Conservation (phyloP, 2,888 invertebrate genomes). For the Parnassius smintheus region DNA sequence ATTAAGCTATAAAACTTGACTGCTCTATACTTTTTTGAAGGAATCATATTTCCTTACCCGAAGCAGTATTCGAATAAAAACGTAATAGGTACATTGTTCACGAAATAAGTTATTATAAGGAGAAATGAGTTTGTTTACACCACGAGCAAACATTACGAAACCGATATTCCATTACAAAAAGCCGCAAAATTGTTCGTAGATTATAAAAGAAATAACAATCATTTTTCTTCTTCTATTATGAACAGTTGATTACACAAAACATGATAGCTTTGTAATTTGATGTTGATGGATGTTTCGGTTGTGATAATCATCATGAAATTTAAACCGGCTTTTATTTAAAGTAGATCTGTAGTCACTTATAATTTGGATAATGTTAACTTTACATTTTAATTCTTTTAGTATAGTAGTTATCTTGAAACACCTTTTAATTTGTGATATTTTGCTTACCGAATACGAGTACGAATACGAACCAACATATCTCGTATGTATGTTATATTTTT, state of each 20-base stretch:
- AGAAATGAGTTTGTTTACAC: slow-evolving; percentile 5
- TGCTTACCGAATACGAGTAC: too few relatives aligned
- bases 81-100: too few relatives aligned
- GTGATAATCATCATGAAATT: slow-evolving; percentile 23
- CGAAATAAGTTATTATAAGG: too few relatives aligned
- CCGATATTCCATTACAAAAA: slow-evolving; percentile 9
- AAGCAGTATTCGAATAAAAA: too few relatives aligned
- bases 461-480: too few relatives aligned
- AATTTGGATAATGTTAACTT: slow-evolving; percentile 7
- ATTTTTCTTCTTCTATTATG: slow-evolving; percentile 17
- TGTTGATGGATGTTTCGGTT: slow-evolving; percentile 24
- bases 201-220: slow-evolving; percentile 18
- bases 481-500: too few relatives aligned
- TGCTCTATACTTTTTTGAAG: too few relatives aligned
- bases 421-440: too few relatives aligned
- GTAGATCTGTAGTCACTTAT: slow-evolving; percentile 12
- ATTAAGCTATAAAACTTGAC: too few relatives aligned
- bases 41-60: too few relatives aligned
- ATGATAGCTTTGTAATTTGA: slow-evolving; percentile 22
- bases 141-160: background rate
- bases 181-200: slow-evolving; percentile 12
- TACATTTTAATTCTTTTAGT: background rate
- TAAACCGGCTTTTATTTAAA: slow-evolving; percentile 20
- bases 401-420: too few relatives aligned
- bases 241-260: slow-evolving; percentile 19